Percentiles rank a stretch among this genome's conserved stretches.
Conservation (phyloP, 2,888 invertebrate genomes). For the Drosophila barbarae region DNA sequence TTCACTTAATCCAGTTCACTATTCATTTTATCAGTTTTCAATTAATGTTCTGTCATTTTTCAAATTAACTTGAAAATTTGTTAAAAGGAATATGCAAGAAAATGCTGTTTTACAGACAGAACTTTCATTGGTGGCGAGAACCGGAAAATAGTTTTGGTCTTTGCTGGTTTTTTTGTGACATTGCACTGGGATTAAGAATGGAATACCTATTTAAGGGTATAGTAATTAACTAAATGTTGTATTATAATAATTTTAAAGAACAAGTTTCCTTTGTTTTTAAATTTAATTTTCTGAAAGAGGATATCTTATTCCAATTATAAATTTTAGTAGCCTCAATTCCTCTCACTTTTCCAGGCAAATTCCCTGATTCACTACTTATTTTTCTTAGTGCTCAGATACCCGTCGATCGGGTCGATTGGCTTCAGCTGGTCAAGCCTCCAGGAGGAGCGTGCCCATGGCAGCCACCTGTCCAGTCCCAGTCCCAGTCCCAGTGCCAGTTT, state of each 20-base stretch:
- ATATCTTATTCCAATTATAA: not conserved
- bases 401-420: slow-evolving; percentile 60
- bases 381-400: slow-evolving; percentile 28
- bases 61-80: not conserved
- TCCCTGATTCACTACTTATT: not conserved
- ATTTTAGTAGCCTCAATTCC: not conserved
- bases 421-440: slow-evolving; percentile 61
- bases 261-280: not conserved
- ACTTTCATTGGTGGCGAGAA: slow-evolving; percentile 37
- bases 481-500: slow-evolving; percentile 38
- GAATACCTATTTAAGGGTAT: too few species aligned
- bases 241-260: not conserved
- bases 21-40: not conserved
- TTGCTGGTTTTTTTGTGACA: not conserved
- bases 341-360: not conserved
- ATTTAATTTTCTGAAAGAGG: not conserved
- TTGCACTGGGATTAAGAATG: not conserved
- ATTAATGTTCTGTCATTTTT: not conserved
- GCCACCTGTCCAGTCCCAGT: slow-evolving; percentile 56
- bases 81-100: slow-evolving; percentile 1
- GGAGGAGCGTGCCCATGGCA: slow-evolving; percentile 47
- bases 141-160: slow-evolving; percentile 38
- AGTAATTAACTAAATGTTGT: too few species aligned
- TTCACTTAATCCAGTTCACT: too few species aligned
- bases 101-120: slow-evolving; percentile 15